Evolutionary conservation across 2,888 invertebrate genomes (phyloP).

Genomic region (Sarcophaga subvicina): DNA sequence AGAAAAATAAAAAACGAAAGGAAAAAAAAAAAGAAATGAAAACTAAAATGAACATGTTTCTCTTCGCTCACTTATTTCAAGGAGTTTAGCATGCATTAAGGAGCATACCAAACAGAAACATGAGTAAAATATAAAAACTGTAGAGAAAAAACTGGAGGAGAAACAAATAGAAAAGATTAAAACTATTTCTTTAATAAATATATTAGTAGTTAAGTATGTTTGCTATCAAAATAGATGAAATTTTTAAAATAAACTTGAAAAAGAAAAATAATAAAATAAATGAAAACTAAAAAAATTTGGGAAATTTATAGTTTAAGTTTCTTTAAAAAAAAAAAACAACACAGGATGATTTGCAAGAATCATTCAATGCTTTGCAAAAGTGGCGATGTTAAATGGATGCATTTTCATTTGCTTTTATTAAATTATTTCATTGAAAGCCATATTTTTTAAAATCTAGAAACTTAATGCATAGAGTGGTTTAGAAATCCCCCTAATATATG

Average conservation of each 20-base stretch:
- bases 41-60: slow-evolving; percentile 23
- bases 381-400: no score
- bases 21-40: not conserved
- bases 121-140: not conserved
- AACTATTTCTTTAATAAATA: slow-evolving; percentile 46
- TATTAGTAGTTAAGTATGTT: slow-evolving; percentile 31
- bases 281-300: no score
- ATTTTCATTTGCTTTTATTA: no score
- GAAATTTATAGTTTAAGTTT: no score
- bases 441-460: no score
- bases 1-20: not conserved
- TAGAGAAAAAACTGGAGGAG: not conserved
- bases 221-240: not conserved
- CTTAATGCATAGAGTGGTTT: no score
- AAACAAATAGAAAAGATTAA: not conserved
- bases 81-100: slow-evolving; percentile 26
- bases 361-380: no score
- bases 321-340: no score
- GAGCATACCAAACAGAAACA: not conserved
- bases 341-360: no score
- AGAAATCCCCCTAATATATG: no score
- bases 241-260: not conserved
- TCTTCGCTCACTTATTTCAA: not conserved
- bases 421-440: no score
- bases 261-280: not conserved